Evolutionary conservation across 2,797 vertebrate species (phyloP), one percentile per base, ranked within the genome.

Genomic region (Poeciliopsis gracilis): DNA sequence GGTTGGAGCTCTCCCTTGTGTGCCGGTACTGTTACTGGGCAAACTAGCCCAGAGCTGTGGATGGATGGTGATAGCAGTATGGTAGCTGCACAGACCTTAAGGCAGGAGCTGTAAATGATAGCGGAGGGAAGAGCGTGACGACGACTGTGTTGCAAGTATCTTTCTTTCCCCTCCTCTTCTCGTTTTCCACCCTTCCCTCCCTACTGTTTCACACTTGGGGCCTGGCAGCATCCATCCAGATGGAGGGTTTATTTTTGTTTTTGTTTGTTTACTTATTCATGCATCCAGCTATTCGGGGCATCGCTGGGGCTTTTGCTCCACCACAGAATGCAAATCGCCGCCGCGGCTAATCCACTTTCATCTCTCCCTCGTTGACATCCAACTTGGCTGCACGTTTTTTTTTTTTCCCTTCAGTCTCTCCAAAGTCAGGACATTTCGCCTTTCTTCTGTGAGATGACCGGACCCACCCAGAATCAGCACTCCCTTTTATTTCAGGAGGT

Each of bases 201-300:
- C 89, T 83, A 88, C 84, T 86, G 84, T 91, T 90, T 85, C 89
- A 86, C 94, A 91, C 91, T 91, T 77, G 91, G 91, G 93, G 89
- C 92, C 85, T 87, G 86, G 87, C 91, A 93, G 92, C 92, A 93
- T 93, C 91, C 90, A 93, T 94, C 94, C 95, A 95, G 95, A 96
- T 95, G 95, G 95, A 95, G 92, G 91, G 92, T 94, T 94, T 95
- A 94, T 95, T 95, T 96, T 94, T 93, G 94, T 95, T 94, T 95
- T 94, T 92, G 92, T 96, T 95, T 95, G 93, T 95, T 95, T 95
- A 94, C 90, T 95, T 96, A 96, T 95, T 95, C 90, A 95, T 94
- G 93, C 87, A 93, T 94, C 92, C 92, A 94, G 92, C 92, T 95
- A 94, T 95, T 92, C 87, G 77, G 93, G 91, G 92, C 92, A 94